phyloP scores from a whole-genome alignment of 2,113 vertebrate species.

The Microcebus jonahi region DNA sequence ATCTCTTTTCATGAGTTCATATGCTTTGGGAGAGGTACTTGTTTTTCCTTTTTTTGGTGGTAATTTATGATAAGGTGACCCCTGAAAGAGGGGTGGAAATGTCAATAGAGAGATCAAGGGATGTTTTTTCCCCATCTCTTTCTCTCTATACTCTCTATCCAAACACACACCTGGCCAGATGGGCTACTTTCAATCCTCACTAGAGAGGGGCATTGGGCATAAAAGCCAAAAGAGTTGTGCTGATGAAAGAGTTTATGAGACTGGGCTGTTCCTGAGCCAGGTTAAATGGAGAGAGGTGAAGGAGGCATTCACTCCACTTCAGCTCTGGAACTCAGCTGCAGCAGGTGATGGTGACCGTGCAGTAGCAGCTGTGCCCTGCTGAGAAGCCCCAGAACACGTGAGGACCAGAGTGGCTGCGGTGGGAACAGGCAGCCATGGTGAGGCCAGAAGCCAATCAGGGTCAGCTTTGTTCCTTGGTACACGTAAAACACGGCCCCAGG shows the following conservation, averaged over 20 bases:
- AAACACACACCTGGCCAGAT: background rate
- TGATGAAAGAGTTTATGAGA: background rate
- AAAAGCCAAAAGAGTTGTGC: slow-evolving; percentile 7
- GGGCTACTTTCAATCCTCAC: background rate
- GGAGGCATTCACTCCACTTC: background rate
- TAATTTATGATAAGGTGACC: background rate
- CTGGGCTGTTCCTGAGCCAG: background rate
- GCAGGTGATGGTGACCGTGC: background rate
- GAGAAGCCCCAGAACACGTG: background rate
- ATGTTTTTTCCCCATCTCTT: background rate
- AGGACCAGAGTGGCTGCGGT: background rate
- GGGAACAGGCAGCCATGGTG: background rate
- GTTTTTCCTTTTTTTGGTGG: background rate
- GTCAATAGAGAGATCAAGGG: background rate
- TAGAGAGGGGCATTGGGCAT: background rate
- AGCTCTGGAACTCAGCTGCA: background rate
- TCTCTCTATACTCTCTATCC: background rate
- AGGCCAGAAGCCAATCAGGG: background rate
- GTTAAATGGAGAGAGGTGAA: background rate
- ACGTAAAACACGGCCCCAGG: background rate
- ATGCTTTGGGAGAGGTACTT: background rate
- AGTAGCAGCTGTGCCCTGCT: background rate
- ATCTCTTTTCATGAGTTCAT: background rate
- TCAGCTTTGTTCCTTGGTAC: background rate
- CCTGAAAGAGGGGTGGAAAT: background rate